Evolutionary conservation across 2,797 vertebrate species (phyloP), one percentile per base, ranked within the genome.

Genomic region (Calcarius lapponicus): DNA sequence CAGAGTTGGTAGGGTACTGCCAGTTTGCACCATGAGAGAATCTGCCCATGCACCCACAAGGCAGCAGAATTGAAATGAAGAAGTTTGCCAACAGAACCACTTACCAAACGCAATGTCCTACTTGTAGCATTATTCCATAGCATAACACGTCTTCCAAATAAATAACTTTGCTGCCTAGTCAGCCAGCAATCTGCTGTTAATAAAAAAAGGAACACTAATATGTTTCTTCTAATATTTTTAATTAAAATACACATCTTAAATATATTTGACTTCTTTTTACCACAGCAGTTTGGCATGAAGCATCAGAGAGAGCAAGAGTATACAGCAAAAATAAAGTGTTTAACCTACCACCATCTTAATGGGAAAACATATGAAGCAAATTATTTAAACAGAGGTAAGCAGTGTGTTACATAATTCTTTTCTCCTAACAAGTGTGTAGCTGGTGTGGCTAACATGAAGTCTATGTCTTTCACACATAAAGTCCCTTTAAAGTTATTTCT

Each of bases 191-290:
- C 86, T 97, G 95, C 57, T 95, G 60, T 81, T 96, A 95, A 95
- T 97, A 94, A 91, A 86, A 80, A 81, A 93, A 57, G n/a, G 45
- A 92, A 93, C 26, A 85, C 50, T 92, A 96, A 94, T 93, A 94
- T n/a, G 58, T 87, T 96, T 93, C 42, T 96, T 74, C 78, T 95
- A 95, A 94, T 93, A 96, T 83, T 92, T 95, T 96, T 93, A 95
- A 97, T 97, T 97, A 96, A 95, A 97, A 95, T 92, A 80, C 87
- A 94, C 2, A 1, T 91, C 74, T 94, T 93, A 76, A 94, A 95
- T 86, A 71, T 65, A 88, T 81, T 91, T 65, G 19, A 95, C 56
- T 90, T 84, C 25, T 92, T 95, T 93, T 93, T 95, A 88, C 86
- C 67, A 26, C 91, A 92, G 74, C 42, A 94, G 66, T 94, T 94